Evolutionary conservation across 2,113 vertebrate species (phyloP).

Genomic region (Prionailurus viverrinus): DNA sequence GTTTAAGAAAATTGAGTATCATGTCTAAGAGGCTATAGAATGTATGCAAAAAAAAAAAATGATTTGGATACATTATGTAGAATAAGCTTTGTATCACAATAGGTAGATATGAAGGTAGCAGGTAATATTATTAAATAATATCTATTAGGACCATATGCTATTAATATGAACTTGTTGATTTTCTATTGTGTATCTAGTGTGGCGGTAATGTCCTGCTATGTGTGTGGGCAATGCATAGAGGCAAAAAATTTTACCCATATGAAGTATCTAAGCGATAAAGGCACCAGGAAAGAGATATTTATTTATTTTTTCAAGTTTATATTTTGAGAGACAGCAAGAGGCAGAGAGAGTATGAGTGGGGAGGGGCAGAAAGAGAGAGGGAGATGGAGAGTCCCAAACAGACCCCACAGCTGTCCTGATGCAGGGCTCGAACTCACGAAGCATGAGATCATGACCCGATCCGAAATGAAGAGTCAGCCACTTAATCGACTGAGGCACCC

Average conservation of each 20-base stretch:
- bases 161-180: background rate
- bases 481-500: no score
- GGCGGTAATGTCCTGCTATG: background rate
- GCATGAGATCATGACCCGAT: no score
- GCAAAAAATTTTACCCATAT: background rate
- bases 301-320: no score
- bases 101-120: background rate
- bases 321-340: no score
- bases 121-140: background rate
- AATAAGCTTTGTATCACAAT: background rate
- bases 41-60: background rate
- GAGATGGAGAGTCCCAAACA: no score
- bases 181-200: background rate
- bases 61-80: background rate
- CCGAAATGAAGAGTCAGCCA: no score
- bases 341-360: no score
- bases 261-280: background rate
- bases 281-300: background rate
- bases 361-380: no score
- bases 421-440: no score
- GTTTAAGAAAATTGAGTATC: constrained; percentile 27
- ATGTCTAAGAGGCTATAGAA: background rate
- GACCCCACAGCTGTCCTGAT: no score
- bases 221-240: background rate
- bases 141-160: background rate